These are phyloP conservation scores for Rhinichthys klamathensis DNA, from an alignment of 2,113 vertebrate species.

Conservation along the genomic window DNA sequence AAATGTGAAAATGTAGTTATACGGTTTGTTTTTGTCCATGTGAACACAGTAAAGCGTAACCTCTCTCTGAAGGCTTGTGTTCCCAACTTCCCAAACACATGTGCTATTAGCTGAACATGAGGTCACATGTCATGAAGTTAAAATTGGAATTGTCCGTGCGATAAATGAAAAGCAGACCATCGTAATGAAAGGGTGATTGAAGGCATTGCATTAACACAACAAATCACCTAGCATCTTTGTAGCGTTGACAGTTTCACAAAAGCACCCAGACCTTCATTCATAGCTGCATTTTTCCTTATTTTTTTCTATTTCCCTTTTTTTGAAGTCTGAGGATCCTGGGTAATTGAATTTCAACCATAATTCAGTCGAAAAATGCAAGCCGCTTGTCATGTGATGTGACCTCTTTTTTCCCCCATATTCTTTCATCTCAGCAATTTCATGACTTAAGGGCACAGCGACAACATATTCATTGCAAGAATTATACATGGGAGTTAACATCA, in stretches of 20 bases:
- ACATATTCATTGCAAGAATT: conserved; percentile 61
- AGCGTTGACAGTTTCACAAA: conserved; percentile 32
- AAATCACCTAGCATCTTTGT: conserved; percentile 22
- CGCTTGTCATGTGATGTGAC: conserved; percentile 72
- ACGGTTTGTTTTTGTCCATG: neutral
- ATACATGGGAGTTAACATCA: conserved; percentile 49
- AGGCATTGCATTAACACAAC: conserved; percentile 20
- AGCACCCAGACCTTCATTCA: conserved; percentile 68
- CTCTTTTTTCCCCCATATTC: conserved; percentile 43
- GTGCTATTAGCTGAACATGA: neutral
- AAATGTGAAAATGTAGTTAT: neutral
- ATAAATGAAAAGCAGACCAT: conserved; percentile 13
- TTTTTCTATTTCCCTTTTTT: neutral
- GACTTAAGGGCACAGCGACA: conserved; percentile 53
- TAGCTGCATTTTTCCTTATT: conserved; percentile 62
- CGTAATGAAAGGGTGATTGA: conserved; percentile 23
- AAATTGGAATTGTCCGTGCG: neutral
- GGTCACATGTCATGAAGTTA: conserved; percentile 16
- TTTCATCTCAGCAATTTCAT: conserved; percentile 69
- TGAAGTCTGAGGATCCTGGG: conserved; percentile 59
- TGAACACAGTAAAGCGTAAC: neutral
- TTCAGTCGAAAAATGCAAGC: conserved; percentile 70
- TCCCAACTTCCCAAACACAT: neutral
- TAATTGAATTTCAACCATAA: conserved; percentile 76
- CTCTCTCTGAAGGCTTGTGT: neutral